A percentile compares a stretch with the other conserved stretches of the same genome.
These are phyloP conservation scores for Holocentrus rufus DNA, from an alignment of 2,797 vertebrate species.

Conservation along the genomic window DNA sequence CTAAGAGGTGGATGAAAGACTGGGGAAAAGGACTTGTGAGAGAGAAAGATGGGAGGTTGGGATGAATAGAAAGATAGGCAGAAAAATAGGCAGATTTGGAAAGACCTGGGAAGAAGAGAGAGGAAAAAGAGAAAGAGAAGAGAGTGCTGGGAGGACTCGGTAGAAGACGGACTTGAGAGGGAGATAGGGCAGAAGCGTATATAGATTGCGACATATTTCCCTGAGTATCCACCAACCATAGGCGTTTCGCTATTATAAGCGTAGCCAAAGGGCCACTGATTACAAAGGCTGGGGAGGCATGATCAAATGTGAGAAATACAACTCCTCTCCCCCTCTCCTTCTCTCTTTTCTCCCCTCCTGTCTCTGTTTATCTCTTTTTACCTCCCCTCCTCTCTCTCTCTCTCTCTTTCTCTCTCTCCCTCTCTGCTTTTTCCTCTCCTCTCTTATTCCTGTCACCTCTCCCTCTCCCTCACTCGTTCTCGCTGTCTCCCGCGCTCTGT, in stretches of 20 bases:
- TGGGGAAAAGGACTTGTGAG: conserved; percentile 3
- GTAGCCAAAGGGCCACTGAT: conserved; percentile 26
- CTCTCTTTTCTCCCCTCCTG: neutral
- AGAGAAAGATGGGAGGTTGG: neutral
- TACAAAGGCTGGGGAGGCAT: neutral
- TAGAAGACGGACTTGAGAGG: neutral
- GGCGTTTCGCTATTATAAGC: conserved; percentile 27
- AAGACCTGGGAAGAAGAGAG: too few species aligned
- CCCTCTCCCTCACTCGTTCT: conserved; percentile 12
- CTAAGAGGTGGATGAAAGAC: neutral
- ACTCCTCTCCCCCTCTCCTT: neutral
- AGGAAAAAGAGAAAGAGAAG: neutral
- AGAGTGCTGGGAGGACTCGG: neutral
- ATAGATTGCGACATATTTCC: conserved; percentile 23
- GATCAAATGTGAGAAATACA: conserved; percentile 8
- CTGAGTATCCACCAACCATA: conserved; percentile 24
- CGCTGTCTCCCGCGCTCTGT: neutral
- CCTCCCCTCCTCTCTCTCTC: neutral
- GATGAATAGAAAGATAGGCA: neutral
- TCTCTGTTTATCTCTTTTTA: too few species aligned
- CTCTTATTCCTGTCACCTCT: conserved; percentile 1
- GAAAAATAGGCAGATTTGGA: too few species aligned
- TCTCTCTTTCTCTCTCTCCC: neutral
- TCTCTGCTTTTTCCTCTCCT: neutral
- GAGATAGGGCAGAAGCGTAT: conserved; percentile 10